Conservation (phyloP, 2,888 invertebrate species). For the Furcula furcula region DNA sequence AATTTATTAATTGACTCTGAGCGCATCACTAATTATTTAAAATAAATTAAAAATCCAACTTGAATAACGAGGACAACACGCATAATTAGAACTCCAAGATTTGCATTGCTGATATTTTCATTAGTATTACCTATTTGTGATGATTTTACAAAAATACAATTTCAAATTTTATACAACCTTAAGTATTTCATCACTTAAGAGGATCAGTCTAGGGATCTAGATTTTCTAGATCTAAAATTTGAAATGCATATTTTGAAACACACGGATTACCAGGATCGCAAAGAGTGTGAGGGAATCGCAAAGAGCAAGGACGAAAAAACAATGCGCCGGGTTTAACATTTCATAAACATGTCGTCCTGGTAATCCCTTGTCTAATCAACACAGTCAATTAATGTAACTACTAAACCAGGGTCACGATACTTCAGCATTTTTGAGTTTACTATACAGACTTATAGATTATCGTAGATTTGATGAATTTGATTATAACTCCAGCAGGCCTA, state of each 20-base stretch:
- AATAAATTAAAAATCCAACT: too few species aligned
- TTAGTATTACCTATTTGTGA: slow-evolving; percentile 20
- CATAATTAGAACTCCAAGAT: not conserved
- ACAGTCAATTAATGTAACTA: too few species aligned
- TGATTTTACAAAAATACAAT: slow-evolving; percentile 37
- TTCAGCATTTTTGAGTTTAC: too few species aligned
- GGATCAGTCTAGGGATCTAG: slow-evolving; percentile 40
- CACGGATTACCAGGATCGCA: slow-evolving; percentile 21
- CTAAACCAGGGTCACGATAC: too few species aligned
- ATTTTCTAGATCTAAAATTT: slow-evolving; percentile 36
- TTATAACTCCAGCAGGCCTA: too few species aligned
- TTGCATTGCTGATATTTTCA: too few species aligned
- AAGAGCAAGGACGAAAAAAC: too few species aligned
- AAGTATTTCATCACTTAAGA: slow-evolving; percentile 33
- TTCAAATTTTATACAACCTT: slow-evolving; percentile 43
- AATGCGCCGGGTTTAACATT: not conserved
- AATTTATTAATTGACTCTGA: too few species aligned
- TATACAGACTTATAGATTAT: too few species aligned
- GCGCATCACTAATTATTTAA: not conserved
- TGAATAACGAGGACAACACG: too few species aligned
- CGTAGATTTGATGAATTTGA: too few species aligned
- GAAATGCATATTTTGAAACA: slow-evolving; percentile 39
- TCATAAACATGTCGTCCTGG: slow-evolving; percentile 7
- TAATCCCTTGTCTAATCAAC: slow-evolving; percentile 14
- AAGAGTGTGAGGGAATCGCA: not conserved